phyloP scores from a whole-genome alignment of 2,113 vertebrate genomes.

The Cochlearius cochlearius region DNA sequence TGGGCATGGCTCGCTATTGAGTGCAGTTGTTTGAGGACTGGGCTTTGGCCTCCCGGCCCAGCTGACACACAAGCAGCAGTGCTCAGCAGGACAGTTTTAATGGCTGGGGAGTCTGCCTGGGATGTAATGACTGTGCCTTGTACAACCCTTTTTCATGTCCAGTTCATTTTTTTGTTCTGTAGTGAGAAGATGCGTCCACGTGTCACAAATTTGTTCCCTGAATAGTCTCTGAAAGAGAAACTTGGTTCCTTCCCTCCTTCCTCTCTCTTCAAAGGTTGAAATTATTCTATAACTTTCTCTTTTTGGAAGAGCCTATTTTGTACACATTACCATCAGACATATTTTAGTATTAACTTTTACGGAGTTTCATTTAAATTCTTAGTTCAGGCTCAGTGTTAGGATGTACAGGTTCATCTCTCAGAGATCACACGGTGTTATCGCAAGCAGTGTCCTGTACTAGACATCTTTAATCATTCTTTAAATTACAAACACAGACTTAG shows the following conservation, averaged over 20 bases:
- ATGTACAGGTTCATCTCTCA: not conserved
- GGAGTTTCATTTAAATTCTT: not conserved
- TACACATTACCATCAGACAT: not conserved
- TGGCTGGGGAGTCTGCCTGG: not conserved
- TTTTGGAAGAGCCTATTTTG: not conserved
- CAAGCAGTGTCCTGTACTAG: fast-evolving
- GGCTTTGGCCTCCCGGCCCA: not conserved
- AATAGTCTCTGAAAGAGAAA: not conserved
- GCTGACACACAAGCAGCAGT: not conserved
- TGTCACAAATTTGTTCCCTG: not conserved
- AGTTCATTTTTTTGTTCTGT: not conserved
- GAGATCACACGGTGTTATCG: fast-evolving
- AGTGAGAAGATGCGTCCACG: not conserved
- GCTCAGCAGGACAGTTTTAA: not conserved
- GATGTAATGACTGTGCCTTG: fast-evolving
- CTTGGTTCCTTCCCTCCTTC: not conserved
- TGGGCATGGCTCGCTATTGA: not conserved
- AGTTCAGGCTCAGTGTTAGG: fast-evolving
- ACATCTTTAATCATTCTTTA: not conserved
- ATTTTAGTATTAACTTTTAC: not conserved
- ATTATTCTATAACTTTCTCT: not conserved
- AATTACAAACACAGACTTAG: too few species aligned
- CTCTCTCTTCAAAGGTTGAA: not conserved
- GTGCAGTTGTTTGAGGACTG: not conserved
- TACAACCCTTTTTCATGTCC: not conserved